phyloP scores from a whole-genome alignment of 2,888 invertebrate genomes.

The Mamestra brassicae region DNA sequence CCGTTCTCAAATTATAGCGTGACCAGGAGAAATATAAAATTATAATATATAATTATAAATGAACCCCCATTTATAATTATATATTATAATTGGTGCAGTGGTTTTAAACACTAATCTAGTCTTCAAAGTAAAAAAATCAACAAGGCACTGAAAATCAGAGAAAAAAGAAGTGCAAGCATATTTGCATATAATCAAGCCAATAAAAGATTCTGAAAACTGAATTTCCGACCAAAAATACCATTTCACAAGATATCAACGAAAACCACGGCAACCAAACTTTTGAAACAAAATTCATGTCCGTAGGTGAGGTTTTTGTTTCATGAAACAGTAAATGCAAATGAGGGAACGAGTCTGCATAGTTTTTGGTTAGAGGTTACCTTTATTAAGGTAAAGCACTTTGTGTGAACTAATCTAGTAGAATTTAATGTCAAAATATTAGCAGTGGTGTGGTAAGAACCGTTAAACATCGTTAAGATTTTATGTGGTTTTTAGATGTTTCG shows the following conservation, averaged over 20 bases:
- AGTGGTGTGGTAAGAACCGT: not conserved
- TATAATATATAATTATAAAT: too few relatives aligned
- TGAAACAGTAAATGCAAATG: slow-evolving; percentile 53
- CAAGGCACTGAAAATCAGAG: not conserved
- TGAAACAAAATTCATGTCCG: slow-evolving; percentile 6
- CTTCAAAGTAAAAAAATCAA: not conserved
- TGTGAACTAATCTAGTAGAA: slow-evolving; percentile 43
- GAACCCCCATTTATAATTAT: too few relatives aligned
- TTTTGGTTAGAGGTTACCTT: slow-evolving; percentile 41
- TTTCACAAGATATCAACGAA: not conserved
- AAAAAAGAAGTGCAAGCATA: slow-evolving; percentile 9
- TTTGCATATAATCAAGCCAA: not conserved
- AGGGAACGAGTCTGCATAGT: slow-evolving; percentile 38
- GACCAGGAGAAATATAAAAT: too few relatives aligned
- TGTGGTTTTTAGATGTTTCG: not conserved
- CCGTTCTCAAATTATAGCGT: too few relatives aligned
- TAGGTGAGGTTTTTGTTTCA: slow-evolving; percentile 5
- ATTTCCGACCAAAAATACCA: slow-evolving; percentile 8
- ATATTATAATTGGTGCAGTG: not conserved
- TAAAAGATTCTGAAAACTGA: slow-evolving; percentile 3
- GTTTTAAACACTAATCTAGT: not conserved
- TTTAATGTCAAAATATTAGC: slow-evolving; percentile 32
- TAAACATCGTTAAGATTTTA: slow-evolving; percentile 19
- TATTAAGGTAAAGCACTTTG: slow-evolving; percentile 40
- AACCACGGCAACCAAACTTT: not conserved